These are phyloP conservation scores for Vanessa atalanta DNA, from an alignment of 1,140 invertebrate genomes.

Conservation along the genomic window DNA sequence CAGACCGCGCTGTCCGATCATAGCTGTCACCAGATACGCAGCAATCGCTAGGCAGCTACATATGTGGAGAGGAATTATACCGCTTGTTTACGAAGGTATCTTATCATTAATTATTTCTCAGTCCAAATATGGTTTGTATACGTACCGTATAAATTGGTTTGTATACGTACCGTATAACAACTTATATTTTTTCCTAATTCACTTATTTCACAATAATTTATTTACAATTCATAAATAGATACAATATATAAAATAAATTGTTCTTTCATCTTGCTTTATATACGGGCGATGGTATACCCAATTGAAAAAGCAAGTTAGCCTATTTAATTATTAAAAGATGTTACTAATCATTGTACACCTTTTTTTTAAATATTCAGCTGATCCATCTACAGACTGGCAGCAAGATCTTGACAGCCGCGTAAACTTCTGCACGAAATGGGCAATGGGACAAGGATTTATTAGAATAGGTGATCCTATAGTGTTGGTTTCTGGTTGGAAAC, in stretches of 20 bases:
- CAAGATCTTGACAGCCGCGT: slow-evolving; percentile 87
- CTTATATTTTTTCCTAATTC: too few species aligned
- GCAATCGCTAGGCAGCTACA: slow-evolving; percentile 47
- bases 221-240: too few species aligned
- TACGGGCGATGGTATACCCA: too few species aligned
- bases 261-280: too few species aligned
- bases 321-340: too few species aligned
- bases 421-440: slow-evolving; percentile 84
- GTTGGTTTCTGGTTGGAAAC: slow-evolving; percentile 88
- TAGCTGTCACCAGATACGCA: slow-evolving; percentile 88
- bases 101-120: neutral
- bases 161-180: too few species aligned
- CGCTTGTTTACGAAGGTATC: slow-evolving; percentile 51
- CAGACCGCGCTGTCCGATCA: slow-evolving; percentile 90
- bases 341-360: too few species aligned
- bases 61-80: slow-evolving; percentile 51
- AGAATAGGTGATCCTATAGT: slow-evolving; percentile 85
- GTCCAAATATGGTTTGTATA: too few species aligned
- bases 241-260: too few species aligned
- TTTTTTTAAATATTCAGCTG: slow-evolving; percentile 39
- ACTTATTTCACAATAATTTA: too few species aligned
- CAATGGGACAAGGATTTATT: slow-evolving; percentile 84
- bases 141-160: too few species aligned
- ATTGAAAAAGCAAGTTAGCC: neutral
- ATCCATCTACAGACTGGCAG: slow-evolving; percentile 63